Percentiles rank a stretch among this genome's conserved stretches.
phyloP scores from a whole-genome alignment of 2,797 vertebrate genomes.

The Scolopax rusticola region DNA sequence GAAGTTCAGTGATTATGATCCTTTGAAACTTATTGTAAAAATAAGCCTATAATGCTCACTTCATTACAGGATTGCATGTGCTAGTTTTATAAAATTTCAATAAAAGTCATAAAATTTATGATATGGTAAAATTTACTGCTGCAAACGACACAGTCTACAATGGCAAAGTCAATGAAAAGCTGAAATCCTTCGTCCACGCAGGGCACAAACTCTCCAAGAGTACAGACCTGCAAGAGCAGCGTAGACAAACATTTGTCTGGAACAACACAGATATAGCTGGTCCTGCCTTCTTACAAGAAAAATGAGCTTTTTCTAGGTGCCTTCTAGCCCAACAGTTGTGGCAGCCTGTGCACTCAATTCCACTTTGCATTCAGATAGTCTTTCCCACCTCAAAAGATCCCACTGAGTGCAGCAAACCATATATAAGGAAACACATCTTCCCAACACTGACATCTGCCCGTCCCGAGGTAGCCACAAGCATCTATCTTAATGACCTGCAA shows the following conservation, averaged over 20 bases:
- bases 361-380: conserved; percentile 38
- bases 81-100: neutral
- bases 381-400: conserved; percentile 41
- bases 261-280: neutral
- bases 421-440: conserved; percentile 42
- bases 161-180: neutral
- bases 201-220: neutral
- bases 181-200: neutral
- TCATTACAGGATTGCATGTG: neutral
- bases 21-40: neutral
- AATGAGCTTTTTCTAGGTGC: neutral
- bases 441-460: conserved; percentile 3
- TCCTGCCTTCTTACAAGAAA: conserved; percentile 7
- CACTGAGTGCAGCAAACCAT: conserved; percentile 34
- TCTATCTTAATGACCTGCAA: conserved; percentile 53
- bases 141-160: neutral
- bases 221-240: neutral
- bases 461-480: conserved; percentile 60
- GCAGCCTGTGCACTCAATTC: neutral
- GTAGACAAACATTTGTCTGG: neutral
- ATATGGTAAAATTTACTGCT: neutral
- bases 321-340: conserved; percentile 14
- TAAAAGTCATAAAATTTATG: neutral
- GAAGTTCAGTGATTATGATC: neutral
- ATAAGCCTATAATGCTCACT: neutral